Conservation (phyloP, 2,888 invertebrate species). For the Proisotoma minuta region DNA sequence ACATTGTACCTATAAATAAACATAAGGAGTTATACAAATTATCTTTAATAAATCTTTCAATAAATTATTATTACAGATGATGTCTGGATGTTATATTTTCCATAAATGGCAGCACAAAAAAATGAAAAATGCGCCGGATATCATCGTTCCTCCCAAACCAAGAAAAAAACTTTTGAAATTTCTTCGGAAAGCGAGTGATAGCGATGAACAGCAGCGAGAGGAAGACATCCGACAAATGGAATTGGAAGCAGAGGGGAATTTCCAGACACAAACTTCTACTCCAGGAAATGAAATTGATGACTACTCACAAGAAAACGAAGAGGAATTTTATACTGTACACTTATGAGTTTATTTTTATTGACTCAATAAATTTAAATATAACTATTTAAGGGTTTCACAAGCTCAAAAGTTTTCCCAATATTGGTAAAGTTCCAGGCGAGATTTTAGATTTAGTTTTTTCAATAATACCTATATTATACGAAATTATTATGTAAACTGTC, state of each 20-base stretch:
- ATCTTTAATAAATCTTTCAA: background rate
- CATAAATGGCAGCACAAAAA: conserved; percentile 1
- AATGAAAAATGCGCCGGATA: too few species aligned
- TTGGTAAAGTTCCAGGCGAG: too few species aligned
- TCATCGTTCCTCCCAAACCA: background rate
- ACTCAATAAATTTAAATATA: too few species aligned
- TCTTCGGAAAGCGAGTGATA: background rate
- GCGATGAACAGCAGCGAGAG: background rate
- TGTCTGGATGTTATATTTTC: conserved; percentile 6
- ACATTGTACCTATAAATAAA: background rate
- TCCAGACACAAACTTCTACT: background rate
- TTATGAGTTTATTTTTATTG: too few species aligned
- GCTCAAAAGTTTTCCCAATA: too few species aligned
- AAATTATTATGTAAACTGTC: too few species aligned
- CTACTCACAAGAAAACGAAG: too few species aligned
- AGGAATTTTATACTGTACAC: too few species aligned
- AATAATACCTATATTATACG: too few species aligned
- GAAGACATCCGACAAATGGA: background rate
- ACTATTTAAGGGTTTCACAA: too few species aligned
- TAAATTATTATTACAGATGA: background rate
- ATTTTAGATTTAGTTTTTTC: too few species aligned
- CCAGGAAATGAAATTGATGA: too few species aligned
- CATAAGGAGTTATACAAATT: background rate
- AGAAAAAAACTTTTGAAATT: background rate
- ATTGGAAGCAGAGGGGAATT: conserved; percentile 1